phyloP scores from a whole-genome alignment of 2,797 vertebrate genomes.

The Pseudochirops corinnae region DNA sequence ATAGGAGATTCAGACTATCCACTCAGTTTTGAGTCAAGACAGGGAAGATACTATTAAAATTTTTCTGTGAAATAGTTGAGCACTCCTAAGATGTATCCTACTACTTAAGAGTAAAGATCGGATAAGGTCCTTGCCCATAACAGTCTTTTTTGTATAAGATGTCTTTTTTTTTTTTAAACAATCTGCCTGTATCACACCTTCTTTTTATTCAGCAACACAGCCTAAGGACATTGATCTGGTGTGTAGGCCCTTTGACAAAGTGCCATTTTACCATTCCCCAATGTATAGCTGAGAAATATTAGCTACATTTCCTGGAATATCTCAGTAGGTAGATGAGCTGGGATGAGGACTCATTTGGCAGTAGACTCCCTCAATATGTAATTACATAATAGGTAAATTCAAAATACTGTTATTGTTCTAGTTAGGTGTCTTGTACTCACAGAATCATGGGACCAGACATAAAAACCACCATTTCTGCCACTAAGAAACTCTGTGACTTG shows the following conservation, averaged over 20 bases:
- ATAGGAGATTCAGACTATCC: not conserved
- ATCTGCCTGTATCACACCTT: not conserved
- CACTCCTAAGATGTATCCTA: not conserved
- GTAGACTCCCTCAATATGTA: not conserved
- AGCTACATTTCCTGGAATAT: not conserved
- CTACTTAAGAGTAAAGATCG: not conserved
- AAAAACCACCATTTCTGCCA: not conserved
- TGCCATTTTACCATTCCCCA: not conserved
- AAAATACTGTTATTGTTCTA: not conserved
- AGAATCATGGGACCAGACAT: not conserved
- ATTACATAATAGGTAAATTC: not conserved
- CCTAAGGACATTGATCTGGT: not conserved
- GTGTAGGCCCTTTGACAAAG: not conserved
- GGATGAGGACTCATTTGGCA: not conserved
- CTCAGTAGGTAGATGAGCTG: not conserved
- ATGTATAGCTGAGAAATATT: not conserved
- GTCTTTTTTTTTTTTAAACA: not conserved
- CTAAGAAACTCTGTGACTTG: not conserved
- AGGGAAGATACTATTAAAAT: slow-evolving; percentile 28
- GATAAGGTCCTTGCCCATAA: not conserved
- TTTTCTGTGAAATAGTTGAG: not conserved
- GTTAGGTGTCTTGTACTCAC: not conserved
- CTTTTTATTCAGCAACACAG: not conserved
- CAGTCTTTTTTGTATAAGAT: not conserved
- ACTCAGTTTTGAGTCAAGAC: slow-evolving; percentile 54